A percentile compares a stretch with the other conserved stretches of the same genome.
Conservation (phyloP, 2,797 vertebrate species). For the Rhadinocentrus ornatus region DNA sequence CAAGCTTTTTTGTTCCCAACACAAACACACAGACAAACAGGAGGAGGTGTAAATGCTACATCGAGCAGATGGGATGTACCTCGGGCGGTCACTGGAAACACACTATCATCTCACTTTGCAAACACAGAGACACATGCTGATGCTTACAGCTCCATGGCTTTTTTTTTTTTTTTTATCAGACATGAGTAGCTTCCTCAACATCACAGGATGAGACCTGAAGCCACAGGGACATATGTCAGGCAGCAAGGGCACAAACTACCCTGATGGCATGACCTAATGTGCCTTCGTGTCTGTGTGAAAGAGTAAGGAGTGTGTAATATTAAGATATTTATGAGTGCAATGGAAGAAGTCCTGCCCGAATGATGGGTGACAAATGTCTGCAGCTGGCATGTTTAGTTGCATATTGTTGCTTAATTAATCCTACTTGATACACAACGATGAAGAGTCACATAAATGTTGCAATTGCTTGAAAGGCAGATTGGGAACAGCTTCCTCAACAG, state of each 20-base stretch:
- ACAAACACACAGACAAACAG: constrained; percentile 43
- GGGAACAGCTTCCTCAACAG: constrained; percentile 15
- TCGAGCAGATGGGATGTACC: constrained; percentile 74
- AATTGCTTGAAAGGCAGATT: constrained; percentile 13
- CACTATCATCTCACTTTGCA: constrained; percentile 41
- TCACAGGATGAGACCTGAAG: constrained; percentile 54
- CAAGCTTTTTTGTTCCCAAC: constrained; percentile 41
- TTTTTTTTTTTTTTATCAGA: constrained; percentile 24
- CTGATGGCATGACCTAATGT: constrained; percentile 27
- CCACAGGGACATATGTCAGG: constrained; percentile 64
- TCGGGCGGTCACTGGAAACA: constrained; percentile 66
- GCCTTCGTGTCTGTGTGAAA: background rate
- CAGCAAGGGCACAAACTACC: constrained; percentile 38
- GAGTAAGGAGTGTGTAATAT: constrained; percentile 26
- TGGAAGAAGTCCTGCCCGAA: constrained; percentile 24
- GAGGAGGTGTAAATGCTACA: constrained; percentile 62
- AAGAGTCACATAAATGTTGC: constrained; percentile 34
- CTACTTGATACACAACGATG: constrained; percentile 37
- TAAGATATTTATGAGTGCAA: background rate
- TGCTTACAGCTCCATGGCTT: constrained; percentile 25
- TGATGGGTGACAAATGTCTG: constrained; percentile 23
- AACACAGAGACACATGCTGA: constrained; percentile 12
- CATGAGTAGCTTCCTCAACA: constrained; percentile 43
- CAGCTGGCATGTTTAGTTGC: constrained; percentile 37
- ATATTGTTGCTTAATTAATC: constrained; percentile 29